Evolutionary conservation across 2,888 invertebrate genomes (phyloP), one percentile per base, ranked within the genome.

Genomic region (Leistus spinibarbis): DNA sequence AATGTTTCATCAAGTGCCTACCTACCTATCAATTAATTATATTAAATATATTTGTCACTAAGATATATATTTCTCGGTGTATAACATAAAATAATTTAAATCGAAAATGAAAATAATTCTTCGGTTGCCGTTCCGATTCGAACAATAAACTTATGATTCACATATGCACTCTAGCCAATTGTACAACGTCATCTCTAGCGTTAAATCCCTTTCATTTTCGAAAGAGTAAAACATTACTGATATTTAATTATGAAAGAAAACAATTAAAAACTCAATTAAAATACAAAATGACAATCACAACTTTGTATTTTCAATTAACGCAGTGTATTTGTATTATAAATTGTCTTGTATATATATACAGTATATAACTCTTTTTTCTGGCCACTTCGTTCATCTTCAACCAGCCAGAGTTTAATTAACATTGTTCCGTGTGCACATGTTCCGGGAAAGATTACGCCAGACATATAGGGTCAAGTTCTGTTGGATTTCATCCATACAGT

Each of bases 291-390:
- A 66, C 60, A 72, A 72, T 72, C 13, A 40, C 72, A 60, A 65
- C 57, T 57, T 27, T 72, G 72, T 72, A 66, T 72, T 70, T 72
- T 72, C 72, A 72, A 72, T 72, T 72, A 66, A 72, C 72, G 72
- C 65, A 64, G 40, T 72, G 54, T 72, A 66, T 72, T 72, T 72
- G 72, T 66, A 72, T 72, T 72, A 66, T 66, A 72, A 72, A 72
- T 72, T 65, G 72, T 72, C 72, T 72, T 72, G n/a, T 72, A 57
- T 72, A 72, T 72, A 66, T 72, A 66, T 72, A n/a, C n/a, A n/a
- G n/a, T n/a, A n/a, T 72, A 19, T 72, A 22, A 13, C 22, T 64
- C 24, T 10, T 64, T 20, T n/a, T 57, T 13, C 57, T 57, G 4
- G 3, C 16, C n/a, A n/a, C 9, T 20, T 17, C 57, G 17, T 57